These are phyloP conservation scores for Xiphias gladius DNA, from an alignment of 2,113 vertebrate genomes.

Conservation along the genomic window DNA sequence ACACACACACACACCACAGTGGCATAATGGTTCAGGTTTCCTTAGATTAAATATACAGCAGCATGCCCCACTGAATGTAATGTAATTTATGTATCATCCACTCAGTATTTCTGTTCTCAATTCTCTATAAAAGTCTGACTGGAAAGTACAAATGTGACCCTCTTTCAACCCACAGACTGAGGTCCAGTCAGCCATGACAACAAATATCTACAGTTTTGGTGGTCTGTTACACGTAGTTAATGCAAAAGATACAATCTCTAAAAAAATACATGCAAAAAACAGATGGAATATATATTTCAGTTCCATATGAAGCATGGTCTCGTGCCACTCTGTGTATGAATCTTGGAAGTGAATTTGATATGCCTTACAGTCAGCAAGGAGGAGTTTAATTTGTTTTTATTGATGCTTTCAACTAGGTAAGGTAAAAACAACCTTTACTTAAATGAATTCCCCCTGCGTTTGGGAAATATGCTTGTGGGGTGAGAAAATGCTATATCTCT, in stretches of 20 bases:
- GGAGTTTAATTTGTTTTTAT: not conserved
- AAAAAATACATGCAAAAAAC: constrained; percentile 28
- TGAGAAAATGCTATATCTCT: too few species aligned
- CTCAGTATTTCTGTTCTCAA: constrained; percentile 48
- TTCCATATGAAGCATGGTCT: not conserved
- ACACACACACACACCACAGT: constrained; percentile 31
- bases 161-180: constrained; percentile 18
- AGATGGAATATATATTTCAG: constrained; percentile 42
- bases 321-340: not conserved
- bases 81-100: constrained; percentile 46
- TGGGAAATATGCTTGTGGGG: not conserved
- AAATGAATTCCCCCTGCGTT: not conserved
- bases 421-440: not conserved
- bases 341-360: not conserved
- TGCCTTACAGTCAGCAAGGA: not conserved
- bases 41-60: constrained; percentile 69
- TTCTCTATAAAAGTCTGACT: constrained; percentile 35
- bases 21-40: constrained; percentile 50
- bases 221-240: constrained; percentile 31
- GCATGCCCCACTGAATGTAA: constrained; percentile 55
- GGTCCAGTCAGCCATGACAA: constrained; percentile 41
- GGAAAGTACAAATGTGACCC: constrained; percentile 33
- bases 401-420: not conserved
- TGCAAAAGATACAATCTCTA: constrained; percentile 52
- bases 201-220: constrained; percentile 52